Evolutionary conservation across 2,113 vertebrate genomes (phyloP), one percentile per base, ranked within the genome.

Genomic region (Crypturellus undulatus): DNA sequence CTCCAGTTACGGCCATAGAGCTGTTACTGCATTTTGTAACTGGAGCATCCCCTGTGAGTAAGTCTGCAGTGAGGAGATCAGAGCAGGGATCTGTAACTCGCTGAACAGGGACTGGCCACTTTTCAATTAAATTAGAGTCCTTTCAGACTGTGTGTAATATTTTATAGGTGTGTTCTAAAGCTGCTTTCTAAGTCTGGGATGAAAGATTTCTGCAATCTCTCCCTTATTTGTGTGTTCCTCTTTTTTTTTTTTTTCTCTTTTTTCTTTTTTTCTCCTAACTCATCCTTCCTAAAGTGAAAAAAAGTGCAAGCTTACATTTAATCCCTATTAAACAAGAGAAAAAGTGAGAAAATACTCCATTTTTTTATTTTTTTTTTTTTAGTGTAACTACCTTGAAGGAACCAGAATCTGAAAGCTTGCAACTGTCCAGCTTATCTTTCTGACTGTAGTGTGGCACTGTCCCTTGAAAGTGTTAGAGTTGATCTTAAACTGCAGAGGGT

Each of bases 141-240:
- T 1, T 59, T 80, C 40, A 42, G 62, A 21, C 32, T 43, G 45
- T 0, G 0, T 9, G 45, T 77, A 56, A 59, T 49, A 0, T 12
- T 32, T 92, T 32, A 25, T 64, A 42, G 56, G 34, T 63, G 60
- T 38, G 34, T 63, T 59, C 54, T 82, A 51, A 77, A 72, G 36
- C 47, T 38, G 63, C 26, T 85, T 77, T 84, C 22, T 40, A 73
- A 77, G 60, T 26, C 60, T 32, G 19, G 25, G 43, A 34, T 59
- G 49, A 69, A 91, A 83, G 45, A 67, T 88, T 80, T 38, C 38
- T 38, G 38, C 38, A 38, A 38, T 38, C 51, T 84, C 30, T 86
- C 28, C 14, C 49, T 56, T 62, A 10, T 81, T n/a, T 36, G 26
- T 54, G 4, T 36, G 2, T 24, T 38, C 3, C 15, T 10, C 49